Conservation (phyloP, 2,113 vertebrate species). For the Cryptomyrus ogoouensis region DNA sequence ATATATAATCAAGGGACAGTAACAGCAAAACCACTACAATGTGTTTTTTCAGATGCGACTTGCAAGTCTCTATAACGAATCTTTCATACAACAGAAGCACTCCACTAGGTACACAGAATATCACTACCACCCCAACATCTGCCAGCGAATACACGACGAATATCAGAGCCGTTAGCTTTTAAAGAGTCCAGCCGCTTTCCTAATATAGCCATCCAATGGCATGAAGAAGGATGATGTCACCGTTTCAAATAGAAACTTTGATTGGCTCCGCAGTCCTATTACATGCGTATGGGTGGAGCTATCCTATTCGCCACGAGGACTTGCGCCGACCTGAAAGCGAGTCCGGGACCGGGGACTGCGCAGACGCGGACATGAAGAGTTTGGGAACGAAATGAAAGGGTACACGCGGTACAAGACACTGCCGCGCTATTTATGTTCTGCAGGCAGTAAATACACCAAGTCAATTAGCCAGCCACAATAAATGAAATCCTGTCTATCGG, state of each 20-base stretch:
- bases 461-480: background rate
- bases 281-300: background rate
- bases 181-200: conserved; percentile 66
- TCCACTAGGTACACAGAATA: background rate
- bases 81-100: background rate
- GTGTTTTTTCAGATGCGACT: background rate
- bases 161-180: conserved; percentile 49
- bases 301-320: conserved; percentile 17
- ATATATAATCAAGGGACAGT: too few relatives aligned
- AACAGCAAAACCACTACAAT: background rate
- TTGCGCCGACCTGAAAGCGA: background rate
- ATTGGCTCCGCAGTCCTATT: conserved; percentile 44
- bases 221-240: conserved; percentile 60
- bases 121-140: too few relatives aligned
- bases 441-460: background rate
- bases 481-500: background rate
- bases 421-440: background rate
- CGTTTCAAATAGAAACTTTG: conserved; percentile 35
- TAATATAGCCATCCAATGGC: conserved; percentile 77
- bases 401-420: too few relatives aligned
- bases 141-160: background rate
- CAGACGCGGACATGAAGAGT: background rate
- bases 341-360: background rate
- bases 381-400: conserved; percentile 10
- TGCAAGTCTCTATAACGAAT: background rate